Conservation (phyloP, 2,797 vertebrate species). For the Botia kubotai region DNA sequence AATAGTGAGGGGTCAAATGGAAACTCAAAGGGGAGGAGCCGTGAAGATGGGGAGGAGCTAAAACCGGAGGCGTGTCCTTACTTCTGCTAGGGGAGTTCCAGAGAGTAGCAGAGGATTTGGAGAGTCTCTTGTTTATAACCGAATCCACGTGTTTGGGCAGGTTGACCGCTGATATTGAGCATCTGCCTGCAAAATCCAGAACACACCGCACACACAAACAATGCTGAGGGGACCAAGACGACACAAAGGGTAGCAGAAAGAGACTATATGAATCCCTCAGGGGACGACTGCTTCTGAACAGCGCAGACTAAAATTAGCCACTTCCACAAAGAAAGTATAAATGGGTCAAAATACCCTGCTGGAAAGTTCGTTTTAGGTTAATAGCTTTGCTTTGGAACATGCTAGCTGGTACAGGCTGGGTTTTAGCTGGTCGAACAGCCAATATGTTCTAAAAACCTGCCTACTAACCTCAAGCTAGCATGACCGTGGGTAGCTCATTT, state of each 20-base stretch:
- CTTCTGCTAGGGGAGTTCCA: conserved; percentile 99
- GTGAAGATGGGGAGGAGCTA: conserved; percentile 66
- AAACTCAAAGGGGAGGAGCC: conserved; percentile 64
- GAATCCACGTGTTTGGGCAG: conserved; percentile 99
- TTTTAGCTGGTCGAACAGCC: background rate
- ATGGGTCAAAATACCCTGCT: background rate
- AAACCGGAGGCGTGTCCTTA: conserved; percentile 79
- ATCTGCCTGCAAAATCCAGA: conserved; percentile 93
- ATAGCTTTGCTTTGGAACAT: background rate
- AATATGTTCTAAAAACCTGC: background rate
- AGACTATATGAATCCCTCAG: background rate
- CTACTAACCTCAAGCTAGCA: too few relatives aligned
- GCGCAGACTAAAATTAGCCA: background rate
- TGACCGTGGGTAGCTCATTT: too few relatives aligned
- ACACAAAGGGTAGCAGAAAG: background rate
- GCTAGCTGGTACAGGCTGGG: background rate
- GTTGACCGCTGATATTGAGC: conserved; percentile 98
- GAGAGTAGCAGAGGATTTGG: conserved; percentile 99
- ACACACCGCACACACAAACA: conserved; percentile 75
- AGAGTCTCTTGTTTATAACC: conserved; percentile 99
- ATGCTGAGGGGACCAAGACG: conserved; percentile 9
- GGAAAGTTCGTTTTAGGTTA: background rate
- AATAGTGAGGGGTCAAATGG: conserved; percentile 53
- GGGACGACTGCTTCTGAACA: too few relatives aligned
- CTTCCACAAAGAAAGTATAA: background rate